Conservation (phyloP, 2,888 invertebrate genomes). For the Trichopoda pennipes region DNA sequence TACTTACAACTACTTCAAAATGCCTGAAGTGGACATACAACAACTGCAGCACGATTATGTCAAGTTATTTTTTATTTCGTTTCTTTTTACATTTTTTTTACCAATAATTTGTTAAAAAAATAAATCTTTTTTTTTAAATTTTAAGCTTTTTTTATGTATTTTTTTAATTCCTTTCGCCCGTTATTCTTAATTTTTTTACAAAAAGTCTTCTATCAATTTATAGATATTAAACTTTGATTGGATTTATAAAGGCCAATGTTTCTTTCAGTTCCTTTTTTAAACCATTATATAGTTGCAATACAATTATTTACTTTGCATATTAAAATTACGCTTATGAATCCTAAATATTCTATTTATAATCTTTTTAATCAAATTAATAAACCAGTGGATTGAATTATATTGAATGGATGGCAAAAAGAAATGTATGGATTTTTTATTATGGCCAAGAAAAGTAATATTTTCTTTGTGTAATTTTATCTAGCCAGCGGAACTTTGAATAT, state of each 20-base stretch:
- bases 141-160: conserved; percentile 15
- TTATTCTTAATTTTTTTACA: not conserved
- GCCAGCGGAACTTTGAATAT: not conserved
- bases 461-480: not conserved
- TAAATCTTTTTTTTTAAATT: conserved; percentile 36
- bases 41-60: not conserved
- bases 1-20: conserved; percentile 15
- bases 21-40: not conserved
- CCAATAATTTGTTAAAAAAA: conserved; percentile 48
- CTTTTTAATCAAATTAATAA: conserved; percentile 59
- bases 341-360: conserved; percentile 43
- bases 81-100: not conserved
- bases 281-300: not conserved
- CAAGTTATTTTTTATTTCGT: not conserved
- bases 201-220: conserved; percentile 33
- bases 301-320: conserved; percentile 10
- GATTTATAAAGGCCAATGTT: not conserved
- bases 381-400: conserved; percentile 15
- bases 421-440: conserved; percentile 4
- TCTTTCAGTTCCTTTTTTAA: not conserved
- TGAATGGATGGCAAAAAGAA: not conserved
- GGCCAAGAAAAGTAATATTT: not conserved
- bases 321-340: conserved; percentile 19
- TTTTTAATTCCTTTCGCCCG: not conserved
- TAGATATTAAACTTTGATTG: conserved; percentile 37